A percentile compares a stretch with the other conserved stretches of the same genome.
Evolutionary conservation across 2,113 vertebrate species (phyloP).

Genomic region (Cynocephalus volans): DNA sequence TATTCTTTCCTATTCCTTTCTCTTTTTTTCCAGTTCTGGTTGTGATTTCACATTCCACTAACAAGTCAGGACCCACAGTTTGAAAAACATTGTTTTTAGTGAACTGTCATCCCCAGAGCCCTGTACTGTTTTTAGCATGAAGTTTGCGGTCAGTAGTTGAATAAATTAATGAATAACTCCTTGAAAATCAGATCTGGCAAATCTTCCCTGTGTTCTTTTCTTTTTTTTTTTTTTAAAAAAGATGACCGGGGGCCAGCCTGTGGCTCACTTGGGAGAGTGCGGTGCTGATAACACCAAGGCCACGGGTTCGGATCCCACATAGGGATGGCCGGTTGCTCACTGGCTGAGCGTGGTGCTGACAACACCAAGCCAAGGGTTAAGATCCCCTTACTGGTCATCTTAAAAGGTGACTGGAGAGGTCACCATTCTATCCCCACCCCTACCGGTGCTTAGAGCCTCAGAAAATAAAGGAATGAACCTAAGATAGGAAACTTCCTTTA

Average conservation of each 20-base stretch:
- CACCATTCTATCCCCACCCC: background rate
- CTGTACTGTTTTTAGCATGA: background rate
- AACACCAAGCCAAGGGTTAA: too few relatives aligned
- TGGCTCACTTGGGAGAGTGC: too few relatives aligned
- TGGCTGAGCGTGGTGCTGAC: too few relatives aligned
- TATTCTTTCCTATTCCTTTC: background rate
- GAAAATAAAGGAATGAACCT: background rate
- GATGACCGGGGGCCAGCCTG: too few relatives aligned
- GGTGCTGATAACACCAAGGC: too few relatives aligned
- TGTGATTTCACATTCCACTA: conserved; percentile 24
- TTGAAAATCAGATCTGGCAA: conserved; percentile 32
- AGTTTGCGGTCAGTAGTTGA: conserved; percentile 24
- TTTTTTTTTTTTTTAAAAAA: too few relatives aligned
- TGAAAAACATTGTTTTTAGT: background rate
- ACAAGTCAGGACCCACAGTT: background rate
- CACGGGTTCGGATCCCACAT: too few relatives aligned
- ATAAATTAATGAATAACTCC: background rate
- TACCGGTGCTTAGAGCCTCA: background rate
- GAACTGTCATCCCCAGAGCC: background rate
- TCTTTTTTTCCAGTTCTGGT: background rate
- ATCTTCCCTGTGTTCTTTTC: background rate
- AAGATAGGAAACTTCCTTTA: conserved; percentile 35
- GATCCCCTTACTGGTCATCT: too few relatives aligned
- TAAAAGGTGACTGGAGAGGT: background rate
- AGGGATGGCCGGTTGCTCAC: too few relatives aligned